Conservation (phyloP, 2,888 invertebrate genomes). For the Andrena dorsata region DNA sequence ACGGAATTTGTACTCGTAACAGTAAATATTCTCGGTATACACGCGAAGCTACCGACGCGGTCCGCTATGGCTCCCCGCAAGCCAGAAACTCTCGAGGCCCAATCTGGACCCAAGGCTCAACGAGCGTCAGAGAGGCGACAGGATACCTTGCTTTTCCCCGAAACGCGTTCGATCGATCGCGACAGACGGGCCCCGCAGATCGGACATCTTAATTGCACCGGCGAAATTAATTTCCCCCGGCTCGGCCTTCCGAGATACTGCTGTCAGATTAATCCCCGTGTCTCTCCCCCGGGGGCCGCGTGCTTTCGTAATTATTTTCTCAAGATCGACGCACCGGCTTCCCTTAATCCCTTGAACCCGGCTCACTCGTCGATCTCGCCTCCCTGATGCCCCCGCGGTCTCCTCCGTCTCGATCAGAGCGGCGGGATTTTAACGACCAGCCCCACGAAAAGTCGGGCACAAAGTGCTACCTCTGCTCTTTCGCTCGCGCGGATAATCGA, state of each 20-base stretch:
- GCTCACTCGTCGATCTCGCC: conserved; percentile 9
- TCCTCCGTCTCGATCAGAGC: no score
- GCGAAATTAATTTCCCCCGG: conserved; percentile 69
- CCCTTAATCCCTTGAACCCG: conserved; percentile 47
- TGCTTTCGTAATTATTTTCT: conserved; percentile 69
- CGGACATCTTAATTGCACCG: conserved; percentile 71
- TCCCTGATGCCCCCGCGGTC: not conserved
- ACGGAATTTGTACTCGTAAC: no score
- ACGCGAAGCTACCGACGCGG: not conserved
- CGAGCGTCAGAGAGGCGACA: not conserved
- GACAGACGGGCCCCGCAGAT: conserved; percentile 53
- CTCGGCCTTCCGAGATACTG: conserved; percentile 59
- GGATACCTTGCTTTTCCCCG: conserved; percentile 45
- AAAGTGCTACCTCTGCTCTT: not conserved
- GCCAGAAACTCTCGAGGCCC: not conserved
- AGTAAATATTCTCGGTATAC: no score
- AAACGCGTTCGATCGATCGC: conserved; percentile 61
- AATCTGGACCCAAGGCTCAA: not conserved
- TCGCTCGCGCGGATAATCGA: conserved; percentile 45
- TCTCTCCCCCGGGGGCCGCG: conserved; percentile 33
- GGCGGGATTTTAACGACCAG: not conserved
- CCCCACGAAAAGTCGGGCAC: conserved; percentile 8
- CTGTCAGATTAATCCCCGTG: conserved; percentile 68
- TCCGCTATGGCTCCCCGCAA: not conserved
- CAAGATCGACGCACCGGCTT: conserved; percentile 37